Percentiles rank a stretch among this genome's conserved stretches.
Conservation (phyloP, 2,888 invertebrate species). For the Aleiodes alternator region DNA sequence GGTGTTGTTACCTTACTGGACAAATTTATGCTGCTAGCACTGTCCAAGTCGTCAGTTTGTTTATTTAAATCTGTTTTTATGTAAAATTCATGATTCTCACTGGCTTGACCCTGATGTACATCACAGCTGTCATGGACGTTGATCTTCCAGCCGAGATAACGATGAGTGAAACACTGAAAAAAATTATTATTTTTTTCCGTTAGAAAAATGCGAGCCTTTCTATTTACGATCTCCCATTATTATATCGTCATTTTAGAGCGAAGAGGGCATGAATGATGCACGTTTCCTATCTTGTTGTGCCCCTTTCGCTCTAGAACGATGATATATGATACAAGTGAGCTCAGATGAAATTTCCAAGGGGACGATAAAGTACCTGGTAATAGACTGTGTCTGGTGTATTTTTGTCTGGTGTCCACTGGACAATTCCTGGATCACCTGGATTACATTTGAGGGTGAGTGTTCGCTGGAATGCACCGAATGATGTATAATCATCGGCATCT, state of each 20-base stretch:
- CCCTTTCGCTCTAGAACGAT: neutral
- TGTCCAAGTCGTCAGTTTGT: constrained; percentile 68
- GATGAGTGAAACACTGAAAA: constrained; percentile 91
- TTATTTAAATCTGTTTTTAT: constrained; percentile 74
- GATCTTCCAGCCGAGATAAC: constrained; percentile 96
- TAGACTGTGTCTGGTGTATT: constrained; percentile 94
- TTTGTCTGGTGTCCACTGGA: constrained; percentile 91
- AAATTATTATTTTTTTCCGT: neutral
- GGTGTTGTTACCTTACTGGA: constrained; percentile 72
- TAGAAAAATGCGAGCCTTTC: neutral
- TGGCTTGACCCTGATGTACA: constrained; percentile 75
- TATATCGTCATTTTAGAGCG: too few relatives aligned
- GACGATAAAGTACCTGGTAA: constrained; percentile 83
- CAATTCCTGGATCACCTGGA: constrained; percentile 87
- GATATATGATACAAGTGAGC: too few relatives aligned
- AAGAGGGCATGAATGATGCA: too few relatives aligned
- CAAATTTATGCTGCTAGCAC: constrained; percentile 66
- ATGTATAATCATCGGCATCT: constrained; percentile 86
- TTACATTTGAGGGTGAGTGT: constrained; percentile 90
- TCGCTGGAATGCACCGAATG: constrained; percentile 93
- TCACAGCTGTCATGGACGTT: constrained; percentile 92
- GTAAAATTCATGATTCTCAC: constrained; percentile 78
- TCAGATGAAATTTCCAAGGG: neutral
- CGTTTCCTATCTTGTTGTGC: too few relatives aligned
- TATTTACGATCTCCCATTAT: neutral